Evolutionary conservation across 2,113 vertebrate species (phyloP), one percentile per base, ranked within the genome.

Genomic region (Macaca nemestrina): DNA sequence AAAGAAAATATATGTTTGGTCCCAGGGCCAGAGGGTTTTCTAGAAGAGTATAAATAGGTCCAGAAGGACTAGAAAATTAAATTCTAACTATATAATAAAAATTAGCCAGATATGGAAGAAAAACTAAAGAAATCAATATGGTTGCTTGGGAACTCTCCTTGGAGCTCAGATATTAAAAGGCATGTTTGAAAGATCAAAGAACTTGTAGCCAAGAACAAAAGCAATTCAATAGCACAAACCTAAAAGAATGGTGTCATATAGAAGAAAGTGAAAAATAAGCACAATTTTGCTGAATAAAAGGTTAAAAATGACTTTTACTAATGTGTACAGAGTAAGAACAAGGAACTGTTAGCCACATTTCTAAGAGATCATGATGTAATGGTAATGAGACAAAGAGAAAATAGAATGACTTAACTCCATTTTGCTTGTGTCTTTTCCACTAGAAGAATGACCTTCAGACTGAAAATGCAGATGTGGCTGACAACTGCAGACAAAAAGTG

Each of bases 21-120:
- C 40, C 80, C 70, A 38, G 55, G 16, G 45, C 48, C 40, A 92
- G 61, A 88, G 32, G 27, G 22, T 23, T 94, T 96, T 93, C 68
- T 82, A 52, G 82, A 83, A 93, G 85, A 38, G 27, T 92, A 73
- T n/a, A 61, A 23, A 84, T 38, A 78, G 13, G 13, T 45, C 52
- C 86, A 92, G 79, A 90, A 83, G 43, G 52, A 93, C 10, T 17
- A 92, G 68, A 93, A 94, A 92, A 93, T 87, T 70, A 96, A 96
- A 90, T 90, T 79, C 81, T 68, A 94, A 82, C n/a, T 73, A 40
- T 75, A 64, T 48, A 43, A 96, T 93, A 92, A 97, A 97, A 97
- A 90, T 90, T 76, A 94, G 17, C 78, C 1, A 0, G 72, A 72
- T 81, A 92, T 30, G n/a, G 48, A 75, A 84, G 59, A 83, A 84